Evolutionary conservation across 2,797 vertebrate genomes (phyloP), one percentile per base, ranked within the genome.

Genomic region (Microctenopoma lineatum): DNA sequence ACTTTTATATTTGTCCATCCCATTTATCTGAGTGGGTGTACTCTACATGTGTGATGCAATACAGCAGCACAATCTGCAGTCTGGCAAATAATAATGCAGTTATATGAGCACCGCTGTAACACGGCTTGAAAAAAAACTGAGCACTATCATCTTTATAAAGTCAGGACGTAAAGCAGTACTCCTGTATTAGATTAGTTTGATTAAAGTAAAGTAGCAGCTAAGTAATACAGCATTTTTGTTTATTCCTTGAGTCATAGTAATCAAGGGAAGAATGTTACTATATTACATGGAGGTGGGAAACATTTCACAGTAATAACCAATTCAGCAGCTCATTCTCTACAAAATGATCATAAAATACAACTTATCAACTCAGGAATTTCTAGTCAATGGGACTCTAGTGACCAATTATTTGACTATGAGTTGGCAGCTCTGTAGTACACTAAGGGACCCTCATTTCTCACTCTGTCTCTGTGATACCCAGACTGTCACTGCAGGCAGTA

Each of bases 401-500:
- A 36, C 38, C 55, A 36, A 15, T 68, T 58, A 46, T 53, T 74
- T 18, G 41, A 32, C 26, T 46, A 16, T 46, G 18, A 45, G 10
- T 26, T 48, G 11, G 52, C 42, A 41, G 16, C 54, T 16, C 14
- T 45, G 1, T 50, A 53, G 25, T 42, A 56, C 15, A 50, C 51
- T 51, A 8, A 61, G 18, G 12, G 3, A 39, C 52, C 46, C 36
- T 77, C 1, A 38, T 67, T 66, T 38, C 52, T 66, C 39, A 10
- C 26, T 38, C n/a, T 80, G 29, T 82, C 53, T 63, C 32, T 72
- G 38, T 70, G 56, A 36, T 72, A 42, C 25, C 45, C 84, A 95
- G 94, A 95, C 94, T 87, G 95, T 95, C 75, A 95, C 95, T 46
- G 96, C 93, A n/a, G 94, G 94, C 85, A 89, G 92, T 77, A 87